These are phyloP conservation scores for Megaceryle torquata DNA, from an alignment of 2,113 vertebrate genomes.

Conservation along the genomic window DNA sequence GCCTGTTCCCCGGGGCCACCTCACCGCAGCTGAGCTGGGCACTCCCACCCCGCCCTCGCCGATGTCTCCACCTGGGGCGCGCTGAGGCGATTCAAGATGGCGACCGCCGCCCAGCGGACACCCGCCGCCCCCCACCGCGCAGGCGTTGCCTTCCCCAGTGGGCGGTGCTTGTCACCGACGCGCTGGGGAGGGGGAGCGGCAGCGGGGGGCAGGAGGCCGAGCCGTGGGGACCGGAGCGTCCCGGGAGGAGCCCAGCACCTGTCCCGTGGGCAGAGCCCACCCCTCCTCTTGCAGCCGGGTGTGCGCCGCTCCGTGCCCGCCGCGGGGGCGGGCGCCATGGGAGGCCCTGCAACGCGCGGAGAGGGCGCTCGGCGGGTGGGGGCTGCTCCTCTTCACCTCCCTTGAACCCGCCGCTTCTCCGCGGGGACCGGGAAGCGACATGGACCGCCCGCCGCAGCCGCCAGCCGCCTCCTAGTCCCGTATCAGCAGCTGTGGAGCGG, in stretches of 20 bases:
- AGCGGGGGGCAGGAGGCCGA: background rate
- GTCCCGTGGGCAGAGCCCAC: background rate
- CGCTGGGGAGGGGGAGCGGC: background rate
- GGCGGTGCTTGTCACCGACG: background rate
- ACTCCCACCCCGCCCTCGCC: accelerated
- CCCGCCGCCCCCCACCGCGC: background rate
- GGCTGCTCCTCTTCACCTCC: background rate
- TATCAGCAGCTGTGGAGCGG: background rate
- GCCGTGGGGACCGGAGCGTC: background rate
- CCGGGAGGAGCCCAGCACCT: background rate
- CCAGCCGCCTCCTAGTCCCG: conserved; percentile 11
- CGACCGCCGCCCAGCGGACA: background rate
- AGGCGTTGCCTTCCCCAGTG: background rate
- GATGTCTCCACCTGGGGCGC: accelerated
- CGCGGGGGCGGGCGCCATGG: background rate
- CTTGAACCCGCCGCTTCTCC: background rate
- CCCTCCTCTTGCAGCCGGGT: background rate
- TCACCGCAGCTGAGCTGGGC: accelerated
- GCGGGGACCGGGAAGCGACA: background rate
- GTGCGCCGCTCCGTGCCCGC: background rate
- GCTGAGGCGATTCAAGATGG: conserved; percentile 57
- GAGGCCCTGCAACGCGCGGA: background rate
- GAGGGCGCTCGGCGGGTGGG: background rate
- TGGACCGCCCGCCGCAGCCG: background rate
- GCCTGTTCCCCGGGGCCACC: accelerated